Percentiles rank a stretch among this genome's conserved stretches.
Conservation (phyloP, 2,888 invertebrate genomes). For the Gymnoscelis rufifasciata region DNA sequence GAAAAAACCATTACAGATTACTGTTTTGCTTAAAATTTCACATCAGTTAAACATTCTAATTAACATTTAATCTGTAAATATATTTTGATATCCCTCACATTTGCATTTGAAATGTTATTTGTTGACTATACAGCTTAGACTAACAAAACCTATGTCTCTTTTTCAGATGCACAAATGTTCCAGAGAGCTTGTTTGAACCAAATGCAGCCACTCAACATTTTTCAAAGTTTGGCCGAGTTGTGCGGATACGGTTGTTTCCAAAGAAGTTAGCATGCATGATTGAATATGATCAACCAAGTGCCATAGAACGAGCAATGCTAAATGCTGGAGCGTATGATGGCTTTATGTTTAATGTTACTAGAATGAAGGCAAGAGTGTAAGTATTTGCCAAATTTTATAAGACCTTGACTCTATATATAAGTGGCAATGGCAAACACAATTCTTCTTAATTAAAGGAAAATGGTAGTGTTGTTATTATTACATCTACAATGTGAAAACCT, state of each 20-base stretch:
- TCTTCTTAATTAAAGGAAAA: too few species aligned
- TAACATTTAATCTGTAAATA: too few species aligned
- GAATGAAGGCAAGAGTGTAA: conserved; percentile 71
- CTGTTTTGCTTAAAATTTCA: not conserved
- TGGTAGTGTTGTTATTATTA: too few species aligned
- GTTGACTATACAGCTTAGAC: too few species aligned
- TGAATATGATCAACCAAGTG: conserved; percentile 81
- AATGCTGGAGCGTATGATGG: conserved; percentile 82
- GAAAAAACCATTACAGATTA: too few species aligned
- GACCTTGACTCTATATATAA: not conserved
- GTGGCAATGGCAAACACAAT: not conserved
- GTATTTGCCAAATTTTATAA: not conserved
- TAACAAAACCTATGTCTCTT: too few species aligned
- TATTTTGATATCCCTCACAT: too few species aligned
- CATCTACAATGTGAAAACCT: not conserved
- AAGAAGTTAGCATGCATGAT: conserved; percentile 83
- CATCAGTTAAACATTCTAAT: too few species aligned
- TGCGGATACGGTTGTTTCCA: conserved; percentile 81
- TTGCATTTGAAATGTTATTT: too few species aligned
- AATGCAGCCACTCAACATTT: conserved; percentile 82
- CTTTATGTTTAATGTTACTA: conserved; percentile 79
- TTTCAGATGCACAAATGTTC: conserved; percentile 82
- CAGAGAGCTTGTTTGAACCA: conserved; percentile 80
- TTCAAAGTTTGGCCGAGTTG: conserved; percentile 84
- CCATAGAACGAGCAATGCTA: conserved; percentile 78